These are phyloP conservation scores for Peromyscus maniculatus DNA, from an alignment of 2,113 vertebrate species.

Conservation along the genomic window DNA sequence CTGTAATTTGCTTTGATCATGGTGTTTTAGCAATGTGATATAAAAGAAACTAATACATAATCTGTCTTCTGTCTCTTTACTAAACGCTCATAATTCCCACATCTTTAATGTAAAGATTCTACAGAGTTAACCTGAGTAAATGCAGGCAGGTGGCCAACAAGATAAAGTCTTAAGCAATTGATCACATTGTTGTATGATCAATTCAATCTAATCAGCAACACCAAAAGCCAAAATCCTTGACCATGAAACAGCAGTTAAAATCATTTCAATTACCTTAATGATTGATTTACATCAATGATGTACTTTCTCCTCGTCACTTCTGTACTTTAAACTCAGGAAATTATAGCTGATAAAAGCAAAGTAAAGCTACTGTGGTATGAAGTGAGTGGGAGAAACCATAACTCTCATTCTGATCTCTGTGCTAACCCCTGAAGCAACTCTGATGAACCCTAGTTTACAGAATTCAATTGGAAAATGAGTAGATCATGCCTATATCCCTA, in stretches of 20 bases:
- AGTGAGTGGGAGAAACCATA: neutral
- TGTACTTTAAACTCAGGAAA: constrained; percentile 56
- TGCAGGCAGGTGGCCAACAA: neutral
- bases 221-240: constrained; percentile 32
- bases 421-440: neutral
- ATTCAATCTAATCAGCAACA: constrained; percentile 48
- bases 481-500: neutral
- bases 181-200: constrained; percentile 6
- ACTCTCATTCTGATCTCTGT: neutral
- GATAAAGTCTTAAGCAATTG: neutral
- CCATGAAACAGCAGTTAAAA: constrained; percentile 22
- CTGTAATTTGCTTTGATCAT: neutral
- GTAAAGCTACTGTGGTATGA: neutral
- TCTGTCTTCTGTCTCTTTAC: neutral
- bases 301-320: neutral
- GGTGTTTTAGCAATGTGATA: neutral
- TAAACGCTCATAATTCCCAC: constrained; percentile 9
- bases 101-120: constrained; percentile 39
- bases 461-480: neutral
- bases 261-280: constrained; percentile 39
- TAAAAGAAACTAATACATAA: neutral
- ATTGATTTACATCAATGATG: constrained; percentile 34
- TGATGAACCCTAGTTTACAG: neutral
- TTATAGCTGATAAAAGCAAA: neutral
- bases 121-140: neutral